Evolutionary conservation across 2,888 invertebrate genomes (phyloP).

Genomic region (Lithophane socia): DNA sequence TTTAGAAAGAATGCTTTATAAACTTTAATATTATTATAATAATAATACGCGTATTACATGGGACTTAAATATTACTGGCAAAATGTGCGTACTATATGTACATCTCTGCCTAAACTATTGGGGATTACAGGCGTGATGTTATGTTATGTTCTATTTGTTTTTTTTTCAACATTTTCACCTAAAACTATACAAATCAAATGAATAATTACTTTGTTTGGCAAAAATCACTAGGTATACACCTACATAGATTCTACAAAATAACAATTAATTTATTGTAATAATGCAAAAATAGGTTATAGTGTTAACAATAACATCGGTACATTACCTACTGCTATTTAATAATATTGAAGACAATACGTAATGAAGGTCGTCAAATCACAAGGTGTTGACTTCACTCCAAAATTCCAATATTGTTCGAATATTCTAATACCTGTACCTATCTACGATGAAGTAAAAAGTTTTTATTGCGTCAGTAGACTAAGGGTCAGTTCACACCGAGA

Average conservation of each 20-base stretch:
- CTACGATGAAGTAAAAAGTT: background rate
- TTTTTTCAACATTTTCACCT: background rate
- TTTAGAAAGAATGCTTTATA: no score
- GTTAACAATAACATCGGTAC: background rate
- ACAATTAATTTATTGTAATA: background rate
- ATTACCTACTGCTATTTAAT: background rate
- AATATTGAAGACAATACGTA: background rate
- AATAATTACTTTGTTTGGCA: no score
- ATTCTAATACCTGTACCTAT: background rate
- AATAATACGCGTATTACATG: no score
- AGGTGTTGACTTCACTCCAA: background rate
- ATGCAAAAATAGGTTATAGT: background rate
- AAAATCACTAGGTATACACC: no score
- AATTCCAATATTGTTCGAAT: slow-evolving; percentile 4
- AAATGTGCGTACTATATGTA: no score
- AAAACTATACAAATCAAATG: background rate
- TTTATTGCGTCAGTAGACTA: background rate
- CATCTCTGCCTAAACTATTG: no score
- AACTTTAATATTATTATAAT: no score
- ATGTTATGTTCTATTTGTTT: no score
- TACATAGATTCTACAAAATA: background rate
- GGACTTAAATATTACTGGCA: no score
- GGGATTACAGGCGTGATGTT: no score
- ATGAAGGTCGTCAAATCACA: slow-evolving; percentile 11
- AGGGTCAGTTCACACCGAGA: no score